These are phyloP conservation scores for Uria aalge DNA, from an alignment of 2,113 vertebrate species.

Conservation along the genomic window DNA sequence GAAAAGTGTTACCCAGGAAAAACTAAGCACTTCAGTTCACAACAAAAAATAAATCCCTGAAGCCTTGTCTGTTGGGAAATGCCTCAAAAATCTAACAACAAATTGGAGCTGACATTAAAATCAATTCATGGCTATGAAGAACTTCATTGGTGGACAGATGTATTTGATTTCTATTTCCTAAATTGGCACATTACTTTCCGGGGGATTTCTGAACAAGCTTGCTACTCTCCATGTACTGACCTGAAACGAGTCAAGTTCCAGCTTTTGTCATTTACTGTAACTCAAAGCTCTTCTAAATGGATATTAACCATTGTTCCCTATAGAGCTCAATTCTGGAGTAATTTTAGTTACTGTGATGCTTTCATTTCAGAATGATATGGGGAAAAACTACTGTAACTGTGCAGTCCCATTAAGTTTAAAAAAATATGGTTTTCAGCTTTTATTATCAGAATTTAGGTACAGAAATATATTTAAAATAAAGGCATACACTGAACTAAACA, in stretches of 20 bases:
- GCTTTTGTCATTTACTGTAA: not conserved
- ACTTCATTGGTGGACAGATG: not conserved
- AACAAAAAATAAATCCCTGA: slow-evolving; percentile 7
- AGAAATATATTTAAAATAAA: not conserved
- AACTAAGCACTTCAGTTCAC: not conserved
- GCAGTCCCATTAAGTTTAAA: not conserved
- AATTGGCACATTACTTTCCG: not conserved
- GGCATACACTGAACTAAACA: not conserved
- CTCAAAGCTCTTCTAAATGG: not conserved
- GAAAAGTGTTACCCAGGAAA: not conserved
- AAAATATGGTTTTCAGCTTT: not conserved
- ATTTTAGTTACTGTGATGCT: not conserved
- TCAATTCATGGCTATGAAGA: not conserved
- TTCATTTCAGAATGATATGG: not conserved
- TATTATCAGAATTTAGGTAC: not conserved
- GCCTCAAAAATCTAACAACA: slow-evolving; percentile 23
- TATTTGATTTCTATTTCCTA: slow-evolving; percentile 20
- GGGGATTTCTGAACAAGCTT: not conserved
- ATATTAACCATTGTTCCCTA: not conserved
- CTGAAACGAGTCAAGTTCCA: not conserved
- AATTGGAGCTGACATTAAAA: slow-evolving; percentile 34
- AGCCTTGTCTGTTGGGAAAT: slow-evolving; percentile 2
- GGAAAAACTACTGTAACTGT: not conserved
- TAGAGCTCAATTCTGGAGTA: not conserved
- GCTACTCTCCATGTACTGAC: not conserved